These are phyloP conservation scores for Acipenser ruthenus DNA, from an alignment of 2,797 vertebrate genomes.

Conservation along the genomic window DNA sequence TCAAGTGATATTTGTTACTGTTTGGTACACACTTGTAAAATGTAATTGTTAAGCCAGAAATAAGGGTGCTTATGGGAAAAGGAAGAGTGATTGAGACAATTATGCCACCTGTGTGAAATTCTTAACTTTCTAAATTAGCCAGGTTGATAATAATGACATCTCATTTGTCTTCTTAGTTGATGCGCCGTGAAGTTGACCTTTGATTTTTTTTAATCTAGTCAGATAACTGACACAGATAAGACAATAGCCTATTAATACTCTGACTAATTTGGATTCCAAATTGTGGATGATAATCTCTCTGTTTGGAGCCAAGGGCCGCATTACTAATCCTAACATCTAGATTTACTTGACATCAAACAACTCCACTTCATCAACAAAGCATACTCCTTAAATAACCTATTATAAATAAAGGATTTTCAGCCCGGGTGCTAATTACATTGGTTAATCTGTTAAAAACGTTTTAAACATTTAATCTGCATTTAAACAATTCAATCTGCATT, in stretches of 20 bases:
- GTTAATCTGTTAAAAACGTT: too few species aligned
- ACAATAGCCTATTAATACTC: conserved; percentile 33
- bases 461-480: too few species aligned
- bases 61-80: conserved; percentile 68
- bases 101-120: conserved; percentile 74
- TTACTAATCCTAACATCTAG: neutral
- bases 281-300: conserved; percentile 51
- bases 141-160: conserved; percentile 79
- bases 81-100: conserved; percentile 72
- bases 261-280: conserved; percentile 45
- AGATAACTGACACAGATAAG: conserved; percentile 50
- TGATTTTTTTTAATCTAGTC: conserved; percentile 54
- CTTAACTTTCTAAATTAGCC: conserved; percentile 77
- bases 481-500: too few species aligned
- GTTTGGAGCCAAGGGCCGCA: conserved; percentile 1
- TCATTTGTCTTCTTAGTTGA: conserved; percentile 74
- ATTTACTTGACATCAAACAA: too few species aligned
- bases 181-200: conserved; percentile 63
- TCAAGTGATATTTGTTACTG: too few species aligned
- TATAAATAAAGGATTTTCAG: too few species aligned
- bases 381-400: too few species aligned
- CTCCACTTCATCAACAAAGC: too few species aligned
- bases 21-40: too few species aligned
- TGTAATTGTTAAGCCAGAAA: conserved; percentile 27
- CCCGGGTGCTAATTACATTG: too few species aligned